Evolutionary conservation across 2,888 invertebrate species (phyloP).

Genomic region (Tetramorium bicarinatum): DNA sequence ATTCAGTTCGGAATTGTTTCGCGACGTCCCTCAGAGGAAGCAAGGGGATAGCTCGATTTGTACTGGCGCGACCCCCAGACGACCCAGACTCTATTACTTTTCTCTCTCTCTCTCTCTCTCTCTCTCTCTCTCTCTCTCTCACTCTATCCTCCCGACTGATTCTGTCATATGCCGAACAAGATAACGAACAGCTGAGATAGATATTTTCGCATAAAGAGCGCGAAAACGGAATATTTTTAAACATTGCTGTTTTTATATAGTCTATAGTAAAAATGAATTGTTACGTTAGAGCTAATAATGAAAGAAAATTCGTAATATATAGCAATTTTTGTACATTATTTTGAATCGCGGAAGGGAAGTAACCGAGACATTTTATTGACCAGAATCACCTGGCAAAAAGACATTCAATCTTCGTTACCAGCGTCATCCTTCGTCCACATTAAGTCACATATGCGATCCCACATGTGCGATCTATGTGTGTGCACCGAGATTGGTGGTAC

Average conservation of each 20-base stretch:
- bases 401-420: constrained; percentile 33
- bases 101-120: constrained; percentile 18
- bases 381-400: constrained; percentile 11
- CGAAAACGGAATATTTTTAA: background rate
- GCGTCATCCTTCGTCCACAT: constrained; percentile 33
- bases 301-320: background rate
- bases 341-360: background rate
- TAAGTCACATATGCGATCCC: constrained; percentile 9
- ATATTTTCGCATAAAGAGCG: constrained; percentile 45
- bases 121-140: background rate
- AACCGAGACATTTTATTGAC: background rate
- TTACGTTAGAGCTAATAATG: background rate
- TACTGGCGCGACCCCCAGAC: constrained; percentile 46
- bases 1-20: constrained; percentile 85
- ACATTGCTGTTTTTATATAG: background rate
- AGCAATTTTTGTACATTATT: background rate
- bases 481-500: constrained; percentile 25
- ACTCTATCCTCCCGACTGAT: background rate
- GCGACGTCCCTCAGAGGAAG: constrained; percentile 76
- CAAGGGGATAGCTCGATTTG: constrained; percentile 48
- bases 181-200: constrained; percentile 69
- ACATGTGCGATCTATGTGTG: background rate
- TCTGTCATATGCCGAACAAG: constrained; percentile 13
- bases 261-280: background rate
- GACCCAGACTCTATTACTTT: constrained; percentile 63